Evolutionary conservation across 2,113 vertebrate genomes (phyloP), one percentile per base, ranked within the genome.

Genomic region (Benitochromis conjunctus): DNA sequence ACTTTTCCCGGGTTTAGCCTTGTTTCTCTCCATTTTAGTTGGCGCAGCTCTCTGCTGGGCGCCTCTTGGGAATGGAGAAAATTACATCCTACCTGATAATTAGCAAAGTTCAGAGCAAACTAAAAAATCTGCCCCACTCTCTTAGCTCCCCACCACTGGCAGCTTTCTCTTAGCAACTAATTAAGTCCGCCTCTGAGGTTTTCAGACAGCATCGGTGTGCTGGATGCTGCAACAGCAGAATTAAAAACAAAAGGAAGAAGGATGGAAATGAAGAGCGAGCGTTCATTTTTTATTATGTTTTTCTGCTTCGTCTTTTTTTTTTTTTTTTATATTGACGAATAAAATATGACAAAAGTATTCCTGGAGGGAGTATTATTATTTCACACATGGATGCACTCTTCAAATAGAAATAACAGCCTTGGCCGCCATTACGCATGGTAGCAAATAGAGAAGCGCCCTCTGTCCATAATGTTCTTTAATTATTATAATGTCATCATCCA

Each of bases 21-120:
- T 86, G 87, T 91, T 90, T 91, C 85, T 88, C 86, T 92, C 84
- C 88, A 34, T 89, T 76, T 89, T 66, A 71, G 88, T 88, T 77
- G 89, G 88, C 88, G 92, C 92, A 93, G 94, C 81, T 91, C 92
- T 92, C 93, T 89, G 91, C 92, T 87, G 89, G 90, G 89, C 38
- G 88, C 93, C 96, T 95, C 95, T 82, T 84, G 95, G 96, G 95
- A 96, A 86, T 82, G 48, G 77, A 91, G 94, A 92, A 96, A 96
- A 97, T 96, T 96, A 97, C 95, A 93, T 95, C 95, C 94, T 96
- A 96, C 95, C 96, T 96, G 95, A 95, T 97, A 96, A 96, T 96
- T 96, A 97, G 96, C 95, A 94, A 96, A 96, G 95, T 96, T 96
- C 94, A 94, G 94, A 95, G 94, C 94, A 92, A 94, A 95, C 94